Conservation (phyloP, 2,113 vertebrate genomes). For the Mustelus asterias region DNA sequence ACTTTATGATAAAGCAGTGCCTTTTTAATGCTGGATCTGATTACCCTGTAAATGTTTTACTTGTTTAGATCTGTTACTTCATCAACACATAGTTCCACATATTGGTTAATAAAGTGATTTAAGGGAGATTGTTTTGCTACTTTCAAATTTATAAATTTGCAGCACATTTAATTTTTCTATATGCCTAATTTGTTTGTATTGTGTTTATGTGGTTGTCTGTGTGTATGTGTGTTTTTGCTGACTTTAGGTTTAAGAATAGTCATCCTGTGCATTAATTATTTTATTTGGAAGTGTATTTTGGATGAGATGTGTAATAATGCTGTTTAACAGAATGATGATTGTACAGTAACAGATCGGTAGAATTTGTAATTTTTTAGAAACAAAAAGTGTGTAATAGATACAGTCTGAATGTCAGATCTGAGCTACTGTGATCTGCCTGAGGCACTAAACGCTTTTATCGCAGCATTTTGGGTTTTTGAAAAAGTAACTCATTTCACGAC, state of each 20-base stretch:
- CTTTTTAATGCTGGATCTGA: neutral
- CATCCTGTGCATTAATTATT: neutral
- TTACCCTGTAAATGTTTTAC: too few relatives aligned
- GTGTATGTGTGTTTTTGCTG: neutral
- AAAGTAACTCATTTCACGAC: neutral
- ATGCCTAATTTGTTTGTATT: neutral
- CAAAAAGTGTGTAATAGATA: neutral
- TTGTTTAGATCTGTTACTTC: neutral
- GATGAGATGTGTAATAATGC: neutral
- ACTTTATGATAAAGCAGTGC: neutral
- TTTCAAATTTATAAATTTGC: neutral
- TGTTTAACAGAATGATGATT: neutral
- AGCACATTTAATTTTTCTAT: neutral
- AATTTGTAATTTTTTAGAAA: neutral
- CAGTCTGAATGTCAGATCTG: neutral
- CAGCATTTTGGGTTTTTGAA: neutral
- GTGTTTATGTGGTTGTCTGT: neutral
- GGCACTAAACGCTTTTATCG: neutral
- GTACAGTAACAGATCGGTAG: neutral
- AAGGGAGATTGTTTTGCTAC: neutral
- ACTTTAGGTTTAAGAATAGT: neutral
- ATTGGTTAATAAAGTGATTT: neutral
- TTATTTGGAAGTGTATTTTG: neutral
- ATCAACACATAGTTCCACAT: neutral
- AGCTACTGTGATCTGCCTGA: neutral